phyloP scores from a whole-genome alignment of 2,888 invertebrate genomes.

The Drosophila tanythrix region DNA sequence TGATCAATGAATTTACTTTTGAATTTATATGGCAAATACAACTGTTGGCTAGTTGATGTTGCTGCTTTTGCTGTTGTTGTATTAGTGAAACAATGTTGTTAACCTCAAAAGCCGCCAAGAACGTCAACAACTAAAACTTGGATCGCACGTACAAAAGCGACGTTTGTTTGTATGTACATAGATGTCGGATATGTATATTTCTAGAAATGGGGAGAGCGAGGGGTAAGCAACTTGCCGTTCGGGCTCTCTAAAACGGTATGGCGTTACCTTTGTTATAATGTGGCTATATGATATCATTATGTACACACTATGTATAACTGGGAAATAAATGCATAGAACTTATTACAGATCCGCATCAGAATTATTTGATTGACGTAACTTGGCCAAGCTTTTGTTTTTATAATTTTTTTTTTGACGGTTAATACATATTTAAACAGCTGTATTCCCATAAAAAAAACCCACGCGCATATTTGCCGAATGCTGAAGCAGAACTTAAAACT shows the following conservation, averaged over 20 bases:
- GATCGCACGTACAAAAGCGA: conserved; percentile 50
- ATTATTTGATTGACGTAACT: conserved; percentile 25
- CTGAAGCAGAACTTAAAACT: conserved; percentile 11
- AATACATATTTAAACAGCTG: conserved; percentile 39
- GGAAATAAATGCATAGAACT: conserved; percentile 15
- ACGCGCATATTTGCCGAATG: conserved; percentile 18
- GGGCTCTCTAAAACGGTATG: conserved; percentile 36
- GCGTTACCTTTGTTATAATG: conserved; percentile 47
- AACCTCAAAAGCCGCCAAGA: conserved; percentile 82
- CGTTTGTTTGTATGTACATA: conserved; percentile 2
- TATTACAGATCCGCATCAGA: conserved; percentile 29
- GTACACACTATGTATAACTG: conserved; percentile 3
- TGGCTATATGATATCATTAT: conserved; percentile 43
- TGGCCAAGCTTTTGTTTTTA: conserved; percentile 2
- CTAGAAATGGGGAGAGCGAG: neutral
- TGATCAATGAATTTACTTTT: conserved; percentile 42
- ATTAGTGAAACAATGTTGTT: conserved; percentile 73
- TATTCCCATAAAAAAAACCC: conserved; percentile 32
- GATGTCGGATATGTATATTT: conserved; percentile 1
- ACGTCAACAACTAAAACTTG: conserved; percentile 70
- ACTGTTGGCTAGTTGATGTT: conserved; percentile 47
- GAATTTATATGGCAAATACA: conserved; percentile 68
- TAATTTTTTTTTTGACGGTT: neutral
- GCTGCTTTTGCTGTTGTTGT: conserved; percentile 26
- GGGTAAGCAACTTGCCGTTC: neutral